Base-by-base conservation (phyloP, 2,888 invertebrate species). In the Lomographa bimaculata region DNA sequence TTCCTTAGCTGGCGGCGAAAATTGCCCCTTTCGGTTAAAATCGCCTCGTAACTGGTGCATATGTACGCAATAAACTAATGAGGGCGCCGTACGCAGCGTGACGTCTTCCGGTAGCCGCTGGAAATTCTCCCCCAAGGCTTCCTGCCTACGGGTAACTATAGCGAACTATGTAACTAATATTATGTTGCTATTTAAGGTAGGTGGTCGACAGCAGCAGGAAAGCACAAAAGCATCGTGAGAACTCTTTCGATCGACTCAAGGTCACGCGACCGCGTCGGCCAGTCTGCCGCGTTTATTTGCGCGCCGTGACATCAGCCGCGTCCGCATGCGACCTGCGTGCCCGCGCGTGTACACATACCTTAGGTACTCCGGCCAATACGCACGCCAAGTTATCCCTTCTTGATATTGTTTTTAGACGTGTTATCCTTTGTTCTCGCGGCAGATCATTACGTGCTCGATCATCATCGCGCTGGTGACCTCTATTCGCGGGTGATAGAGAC, bases 351-450 rank as follows among this genome's bases (percentile, higher is more conserved):
- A 61, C 65, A 57, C 54, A 70, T 69, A 66, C 70, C 74, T 72
- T 76, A n/a, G n/a, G n/a, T 71, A 74, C 65, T 55, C 61, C 65
- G 52, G 49, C 52, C 55, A 53, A 57, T 61, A 69, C 64, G 58
- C 76, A 79, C 59, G 68, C 77, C 58, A 83, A 76, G 72, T 71
- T 81, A 81, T 80, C 78, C 82, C 77, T 84, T 82, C 78, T 60
- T 65, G 68, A 60, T 64, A 73, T 80, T 75, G 79, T 79, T 77
- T 82, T 83, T 79, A 81, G 79, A 79, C 71, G 70, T 76, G 74
- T 84, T 81, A 85, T 85, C 77, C 83, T 82, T 79, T 85, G 79
- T 82, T 72, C 64, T 67, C 62, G 67, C 63, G 58, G 56, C 66
- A 62, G 74, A 80, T 79, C 79, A 78, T 80, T 80, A 82, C 77